These are phyloP conservation scores for Haliclona indistincta DNA, from an alignment of 37 sponge, comb jelly and placozoan species.

Conservation along the genomic window DNA sequence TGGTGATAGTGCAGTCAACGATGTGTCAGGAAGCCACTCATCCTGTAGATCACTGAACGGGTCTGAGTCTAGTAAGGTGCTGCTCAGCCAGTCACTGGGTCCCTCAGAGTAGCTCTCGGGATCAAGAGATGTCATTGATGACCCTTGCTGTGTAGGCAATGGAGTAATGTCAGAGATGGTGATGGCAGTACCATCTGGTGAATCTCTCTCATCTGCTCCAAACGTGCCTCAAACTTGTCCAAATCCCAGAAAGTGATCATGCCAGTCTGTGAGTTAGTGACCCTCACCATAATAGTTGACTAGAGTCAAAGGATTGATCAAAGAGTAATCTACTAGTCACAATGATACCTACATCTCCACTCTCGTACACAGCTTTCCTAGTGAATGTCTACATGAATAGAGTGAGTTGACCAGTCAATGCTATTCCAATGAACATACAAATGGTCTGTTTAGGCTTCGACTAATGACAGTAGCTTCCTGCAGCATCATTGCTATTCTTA, in stretches of 20 bases:
- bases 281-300: slow-evolving; percentile 21
- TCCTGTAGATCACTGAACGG: slow-evolving; percentile 54
- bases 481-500: slow-evolving; percentile 68
- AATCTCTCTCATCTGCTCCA: slow-evolving; percentile 87
- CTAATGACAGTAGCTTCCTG: slow-evolving; percentile 82
- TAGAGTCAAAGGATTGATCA: background rate
- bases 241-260: slow-evolving; percentile 67
- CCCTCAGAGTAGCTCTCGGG: background rate
- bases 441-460: slow-evolving; percentile 48
- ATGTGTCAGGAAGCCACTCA: slow-evolving; percentile 32
- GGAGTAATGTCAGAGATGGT: background rate
- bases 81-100: background rate
- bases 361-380: slow-evolving; percentile 9
- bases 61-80: slow-evolving; percentile 19
- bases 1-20: slow-evolving; percentile 30
- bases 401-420: too few species aligned
- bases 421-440: too few species aligned
- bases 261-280: slow-evolving; percentile 61
- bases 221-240: slow-evolving; percentile 72
- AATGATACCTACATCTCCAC: background rate
- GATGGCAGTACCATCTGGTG: slow-evolving; percentile 41
- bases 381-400: slow-evolving; percentile 8
- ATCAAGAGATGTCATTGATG: background rate
- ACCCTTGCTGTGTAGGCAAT: background rate
- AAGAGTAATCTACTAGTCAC: background rate